These are phyloP conservation scores for Arctocebus calabarensis DNA, from an alignment of 2,797 vertebrate genomes.

Conservation along the genomic window DNA sequence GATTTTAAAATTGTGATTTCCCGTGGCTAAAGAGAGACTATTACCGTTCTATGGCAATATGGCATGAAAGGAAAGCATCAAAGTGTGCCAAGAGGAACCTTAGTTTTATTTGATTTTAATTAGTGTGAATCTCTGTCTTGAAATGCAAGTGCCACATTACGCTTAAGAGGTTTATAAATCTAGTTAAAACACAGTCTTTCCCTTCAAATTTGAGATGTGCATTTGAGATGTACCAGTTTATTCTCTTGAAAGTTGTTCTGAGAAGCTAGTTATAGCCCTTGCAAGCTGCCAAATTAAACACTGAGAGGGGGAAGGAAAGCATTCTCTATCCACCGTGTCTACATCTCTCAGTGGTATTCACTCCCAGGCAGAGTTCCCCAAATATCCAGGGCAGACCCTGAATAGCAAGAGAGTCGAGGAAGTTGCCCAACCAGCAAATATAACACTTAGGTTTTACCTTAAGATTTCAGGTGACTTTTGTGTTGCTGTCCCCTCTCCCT, in stretches of 20 bases:
- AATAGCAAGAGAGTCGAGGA: neutral
- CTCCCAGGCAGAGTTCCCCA: neutral
- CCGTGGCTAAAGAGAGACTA: neutral
- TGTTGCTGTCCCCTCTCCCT: neutral
- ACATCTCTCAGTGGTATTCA: neutral
- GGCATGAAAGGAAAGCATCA: neutral
- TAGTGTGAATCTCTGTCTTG: neutral
- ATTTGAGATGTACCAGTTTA: constrained; percentile 16
- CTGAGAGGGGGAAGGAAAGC: neutral
- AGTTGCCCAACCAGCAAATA: neutral
- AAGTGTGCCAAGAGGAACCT: neutral
- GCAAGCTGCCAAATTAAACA: constrained; percentile 15
- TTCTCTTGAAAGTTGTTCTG: neutral
- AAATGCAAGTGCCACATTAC: neutral
- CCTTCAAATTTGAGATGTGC: neutral
- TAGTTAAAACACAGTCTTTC: constrained; percentile 44
- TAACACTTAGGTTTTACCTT: neutral
- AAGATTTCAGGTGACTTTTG: neutral
- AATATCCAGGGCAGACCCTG: neutral
- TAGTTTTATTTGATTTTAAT: constrained; percentile 39
- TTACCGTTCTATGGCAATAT: neutral
- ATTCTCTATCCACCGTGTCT: neutral
- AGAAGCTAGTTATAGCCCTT: neutral
- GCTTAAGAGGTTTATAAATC: neutral
- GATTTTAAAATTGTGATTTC: constrained; percentile 37